Evolutionary conservation across 2,888 invertebrate genomes (phyloP).

Genomic region (Pedicia rivosa): DNA sequence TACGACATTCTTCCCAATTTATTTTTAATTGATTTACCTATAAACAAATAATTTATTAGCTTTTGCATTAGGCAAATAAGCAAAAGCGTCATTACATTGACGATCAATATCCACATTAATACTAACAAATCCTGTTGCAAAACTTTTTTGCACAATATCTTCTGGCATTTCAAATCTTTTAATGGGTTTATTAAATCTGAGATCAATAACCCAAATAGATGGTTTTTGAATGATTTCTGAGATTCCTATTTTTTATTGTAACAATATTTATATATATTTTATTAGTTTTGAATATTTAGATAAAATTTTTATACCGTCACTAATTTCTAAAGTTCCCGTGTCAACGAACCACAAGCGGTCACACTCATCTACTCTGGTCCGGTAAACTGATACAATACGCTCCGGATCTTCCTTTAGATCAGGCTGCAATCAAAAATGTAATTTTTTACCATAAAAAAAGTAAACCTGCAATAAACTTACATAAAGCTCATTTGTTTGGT

Average conservation of each 20-base stretch:
- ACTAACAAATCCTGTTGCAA: too few relatives aligned
- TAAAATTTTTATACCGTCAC: too few relatives aligned
- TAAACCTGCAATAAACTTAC: constrained; percentile 8
- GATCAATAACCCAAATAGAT: too few relatives aligned
- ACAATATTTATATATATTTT: too few relatives aligned
- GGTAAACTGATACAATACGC: constrained; percentile 48
- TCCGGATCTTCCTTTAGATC: constrained; percentile 12
- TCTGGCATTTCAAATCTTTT: too few relatives aligned
- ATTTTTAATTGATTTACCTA: constrained; percentile 14
- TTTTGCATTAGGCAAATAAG: too few relatives aligned
- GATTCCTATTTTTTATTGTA: constrained; percentile 33
- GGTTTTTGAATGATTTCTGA: too few relatives aligned
- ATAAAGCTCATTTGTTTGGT: constrained; percentile 21
- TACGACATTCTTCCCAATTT: not conserved
- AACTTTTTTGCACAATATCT: constrained; percentile 22
- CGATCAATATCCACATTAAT: too few relatives aligned
- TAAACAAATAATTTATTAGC: constrained; percentile 28
- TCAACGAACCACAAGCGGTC: constrained; percentile 66
- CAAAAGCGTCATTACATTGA: too few relatives aligned
- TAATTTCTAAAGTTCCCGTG: constrained; percentile 52
- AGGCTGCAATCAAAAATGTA: constrained; percentile 8
- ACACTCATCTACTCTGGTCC: constrained; percentile 52
- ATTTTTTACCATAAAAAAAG: not conserved
- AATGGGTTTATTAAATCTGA: too few relatives aligned
- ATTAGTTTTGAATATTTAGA: too few relatives aligned